phyloP scores from a whole-genome alignment of 2,113 vertebrate species.

The Noturus placidus region DNA sequence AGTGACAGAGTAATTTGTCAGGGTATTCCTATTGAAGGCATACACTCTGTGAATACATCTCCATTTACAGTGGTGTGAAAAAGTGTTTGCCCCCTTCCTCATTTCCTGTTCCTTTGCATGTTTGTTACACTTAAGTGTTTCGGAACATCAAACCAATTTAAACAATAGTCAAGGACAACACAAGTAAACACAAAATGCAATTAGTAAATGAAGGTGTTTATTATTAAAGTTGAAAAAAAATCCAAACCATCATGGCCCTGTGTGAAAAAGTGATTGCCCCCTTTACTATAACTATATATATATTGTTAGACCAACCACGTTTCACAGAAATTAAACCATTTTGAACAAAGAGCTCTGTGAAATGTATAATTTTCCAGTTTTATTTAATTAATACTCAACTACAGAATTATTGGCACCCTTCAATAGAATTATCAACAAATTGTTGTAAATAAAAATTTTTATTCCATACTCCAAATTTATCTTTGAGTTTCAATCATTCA shows the following conservation, averaged over 20 bases:
- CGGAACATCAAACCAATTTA: too few relatives aligned
- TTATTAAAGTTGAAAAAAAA: too few relatives aligned
- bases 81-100: too few relatives aligned
- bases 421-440: neutral
- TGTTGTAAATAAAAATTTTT: neutral
- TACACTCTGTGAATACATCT: slow-evolving; percentile 42
- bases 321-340: neutral
- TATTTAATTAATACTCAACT: neutral
- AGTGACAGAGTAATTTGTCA: slow-evolving; percentile 51
- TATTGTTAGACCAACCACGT: slow-evolving; percentile 21
- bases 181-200: too few relatives aligned
- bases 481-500: neutral
- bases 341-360: neutral
- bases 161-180: too few relatives aligned
- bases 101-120: too few relatives aligned
- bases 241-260: too few relatives aligned
- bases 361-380: neutral
- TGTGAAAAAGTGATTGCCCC: too few relatives aligned
- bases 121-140: too few relatives aligned
- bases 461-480: neutral
- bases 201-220: too few relatives aligned
- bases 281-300: too few relatives aligned
- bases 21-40: slow-evolving; percentile 31
- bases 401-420: neutral
- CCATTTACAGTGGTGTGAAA: too few relatives aligned